Conservation (phyloP, 2,113 vertebrate genomes). For the Mola mola region DNA sequence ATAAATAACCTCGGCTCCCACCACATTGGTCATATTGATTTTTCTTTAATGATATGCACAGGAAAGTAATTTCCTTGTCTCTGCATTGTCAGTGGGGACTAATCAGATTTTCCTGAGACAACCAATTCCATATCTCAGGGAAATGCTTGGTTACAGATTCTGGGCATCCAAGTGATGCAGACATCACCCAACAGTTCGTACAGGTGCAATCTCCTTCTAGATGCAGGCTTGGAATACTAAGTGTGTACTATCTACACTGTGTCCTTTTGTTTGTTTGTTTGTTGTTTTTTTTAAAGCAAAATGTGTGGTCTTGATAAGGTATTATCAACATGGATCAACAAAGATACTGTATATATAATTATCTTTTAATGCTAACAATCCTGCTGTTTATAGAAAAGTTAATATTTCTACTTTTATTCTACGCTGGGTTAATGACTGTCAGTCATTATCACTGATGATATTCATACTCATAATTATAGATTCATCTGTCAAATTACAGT, state of each 20-base stretch:
- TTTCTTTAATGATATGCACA: constrained; percentile 88
- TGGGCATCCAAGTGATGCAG: constrained; percentile 76
- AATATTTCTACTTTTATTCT: no score
- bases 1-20: constrained; percentile 81
- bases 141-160: constrained; percentile 82
- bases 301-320: background rate
- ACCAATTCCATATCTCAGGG: constrained; percentile 82
- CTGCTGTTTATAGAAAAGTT: background rate
- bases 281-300: constrained; percentile 10
- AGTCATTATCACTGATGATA: no score
- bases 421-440: no score
- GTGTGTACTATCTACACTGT: constrained; percentile 24
- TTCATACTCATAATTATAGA: no score
- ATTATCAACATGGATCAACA: constrained; percentile 1
- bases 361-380: background rate
- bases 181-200: constrained; percentile 69
- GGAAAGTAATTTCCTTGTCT: constrained; percentile 89
- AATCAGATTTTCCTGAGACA: constrained; percentile 82
- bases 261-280: constrained; percentile 50
- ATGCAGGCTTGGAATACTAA: constrained; percentile 70
- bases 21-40: constrained; percentile 88
- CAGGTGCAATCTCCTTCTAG: constrained; percentile 67
- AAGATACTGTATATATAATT: no score
- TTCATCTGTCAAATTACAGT: no score
- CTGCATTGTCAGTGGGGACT: constrained; percentile 86